A percentile compares a stretch with the other conserved stretches of the same genome.
Evolutionary conservation across 2,797 vertebrate genomes (phyloP).

Genomic region (Hipposideros larvatus): DNA sequence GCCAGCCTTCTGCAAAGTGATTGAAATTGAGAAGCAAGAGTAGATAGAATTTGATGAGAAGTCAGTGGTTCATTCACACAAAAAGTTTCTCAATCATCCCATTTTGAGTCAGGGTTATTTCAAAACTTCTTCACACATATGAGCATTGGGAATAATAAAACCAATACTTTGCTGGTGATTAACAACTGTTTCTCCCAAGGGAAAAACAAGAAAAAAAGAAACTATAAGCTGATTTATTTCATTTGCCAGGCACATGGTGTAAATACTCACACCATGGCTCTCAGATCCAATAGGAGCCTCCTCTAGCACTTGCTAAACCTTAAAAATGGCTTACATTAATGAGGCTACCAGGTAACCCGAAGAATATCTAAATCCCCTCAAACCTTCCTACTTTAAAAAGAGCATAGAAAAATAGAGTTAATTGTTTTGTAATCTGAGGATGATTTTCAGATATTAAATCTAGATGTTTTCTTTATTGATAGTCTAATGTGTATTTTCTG

Average conservation of each 20-base stretch:
- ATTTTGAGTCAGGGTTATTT: neutral
- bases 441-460: constrained; percentile 72
- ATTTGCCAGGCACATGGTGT: neutral
- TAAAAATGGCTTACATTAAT: constrained; percentile 30
- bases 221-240: neutral
- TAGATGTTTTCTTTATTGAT: constrained; percentile 31
- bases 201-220: neutral
- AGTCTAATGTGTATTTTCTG: neutral
- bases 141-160: neutral
- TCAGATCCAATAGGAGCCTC: neutral
- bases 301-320: neutral
- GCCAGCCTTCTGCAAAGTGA: neutral
- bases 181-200: neutral
- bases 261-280: neutral
- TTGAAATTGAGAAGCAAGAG: neutral
- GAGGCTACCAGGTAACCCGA: constrained; percentile 34
- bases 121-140: neutral
- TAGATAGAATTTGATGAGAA: neutral
- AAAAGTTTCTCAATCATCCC: neutral
- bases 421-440: neutral
- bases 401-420: constrained; percentile 40
- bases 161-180: neutral
- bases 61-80: neutral
- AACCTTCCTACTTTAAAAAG: neutral
- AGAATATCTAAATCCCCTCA: constrained; percentile 68